Base-by-base conservation (phyloP, 2,888 invertebrate genomes). In the Parascotia fuliginaria region DNA sequence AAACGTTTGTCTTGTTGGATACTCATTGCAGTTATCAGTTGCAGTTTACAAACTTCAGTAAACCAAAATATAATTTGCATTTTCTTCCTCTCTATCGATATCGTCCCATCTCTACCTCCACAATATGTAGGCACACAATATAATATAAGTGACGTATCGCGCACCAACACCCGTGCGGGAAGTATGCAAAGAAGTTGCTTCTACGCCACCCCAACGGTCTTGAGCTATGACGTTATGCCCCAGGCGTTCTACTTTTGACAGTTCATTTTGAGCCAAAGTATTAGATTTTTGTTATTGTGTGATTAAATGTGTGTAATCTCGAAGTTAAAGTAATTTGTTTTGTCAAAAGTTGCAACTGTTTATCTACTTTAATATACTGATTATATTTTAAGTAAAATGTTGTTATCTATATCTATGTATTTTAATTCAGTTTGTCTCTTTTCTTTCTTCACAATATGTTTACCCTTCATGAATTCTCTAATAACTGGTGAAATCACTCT, bases 131-230 rank as follows among this genome's bases (percentile, higher is more conserved):
- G 87, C 85, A 86, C 79, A 86, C 87, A 83, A 87, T 89, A 87
- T 83, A 81, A 83, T 85, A 87, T 86, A 87, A 83, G 89, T 86
- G 90, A 88, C 89, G 88, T 90, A 91, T 91, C 91, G 83, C 85
- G 79, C 86, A 86, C 91, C 87, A 86, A 89, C 91, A 90, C 89
- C 87, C 85, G 75, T 69, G 83, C 85, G 87, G 85, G 89, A 92
- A 92, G 89, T 92, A 91, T 90, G 91, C 89, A 92, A 92, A 92
- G 91, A 91, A 92, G 87, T 90, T 87, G 81, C 75, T 61, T 75
- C 68, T 77, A 82, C 75, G 42, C 43, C 75, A 74, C 69, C 78
- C 71, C 68, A 75, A 66, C 65, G 63, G 69, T 83, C 84, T 90
- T 91, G 90, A 82, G 84, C 83, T 83, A 86, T 81, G 78, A 60